Percentiles rank a stretch among this genome's conserved stretches.
Evolutionary conservation across 2,888 invertebrate genomes (phyloP).

Genomic region (Athalia circularis): DNA sequence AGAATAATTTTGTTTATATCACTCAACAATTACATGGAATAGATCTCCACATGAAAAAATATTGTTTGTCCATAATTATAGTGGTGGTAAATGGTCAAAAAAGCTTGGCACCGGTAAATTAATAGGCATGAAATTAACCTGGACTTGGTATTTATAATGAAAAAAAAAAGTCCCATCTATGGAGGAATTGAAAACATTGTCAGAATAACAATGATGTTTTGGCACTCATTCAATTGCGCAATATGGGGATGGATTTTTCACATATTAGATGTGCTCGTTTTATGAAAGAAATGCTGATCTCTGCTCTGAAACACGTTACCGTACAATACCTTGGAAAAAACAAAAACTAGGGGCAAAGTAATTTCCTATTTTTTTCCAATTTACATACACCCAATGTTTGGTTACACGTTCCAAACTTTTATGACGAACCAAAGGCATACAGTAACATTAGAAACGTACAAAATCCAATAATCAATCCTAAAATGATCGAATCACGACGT

Average conservation of each 20-base stretch:
- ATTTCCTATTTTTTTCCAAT: conserved; percentile 1
- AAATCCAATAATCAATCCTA: conserved; percentile 90
- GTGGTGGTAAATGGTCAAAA: no score
- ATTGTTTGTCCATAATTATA: no score
- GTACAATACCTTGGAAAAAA: neutral
- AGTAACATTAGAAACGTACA: conserved; percentile 92
- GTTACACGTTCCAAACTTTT: conserved; percentile 7
- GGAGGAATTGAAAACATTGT: neutral
- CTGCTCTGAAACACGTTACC: neutral
- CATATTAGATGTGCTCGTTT: neutral
- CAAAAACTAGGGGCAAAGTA: neutral
- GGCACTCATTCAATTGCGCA: conserved; percentile 4
- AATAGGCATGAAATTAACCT: neutral
- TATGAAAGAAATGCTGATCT: neutral
- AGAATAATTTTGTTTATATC: no score
- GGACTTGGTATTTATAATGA: neutral
- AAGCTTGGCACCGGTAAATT: no score
- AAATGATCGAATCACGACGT: conserved; percentile 93
- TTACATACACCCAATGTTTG: conserved; percentile 39
- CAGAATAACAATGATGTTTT: neutral
- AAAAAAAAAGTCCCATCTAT: neutral
- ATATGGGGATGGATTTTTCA: neutral
- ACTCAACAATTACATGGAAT: no score
- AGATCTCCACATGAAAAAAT: no score
- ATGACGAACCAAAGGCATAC: conserved; percentile 84